Evolutionary conservation across 2,888 invertebrate genomes (phyloP), one percentile per base, ranked within the genome.

Genomic region (Drosophila anomelani): DNA sequence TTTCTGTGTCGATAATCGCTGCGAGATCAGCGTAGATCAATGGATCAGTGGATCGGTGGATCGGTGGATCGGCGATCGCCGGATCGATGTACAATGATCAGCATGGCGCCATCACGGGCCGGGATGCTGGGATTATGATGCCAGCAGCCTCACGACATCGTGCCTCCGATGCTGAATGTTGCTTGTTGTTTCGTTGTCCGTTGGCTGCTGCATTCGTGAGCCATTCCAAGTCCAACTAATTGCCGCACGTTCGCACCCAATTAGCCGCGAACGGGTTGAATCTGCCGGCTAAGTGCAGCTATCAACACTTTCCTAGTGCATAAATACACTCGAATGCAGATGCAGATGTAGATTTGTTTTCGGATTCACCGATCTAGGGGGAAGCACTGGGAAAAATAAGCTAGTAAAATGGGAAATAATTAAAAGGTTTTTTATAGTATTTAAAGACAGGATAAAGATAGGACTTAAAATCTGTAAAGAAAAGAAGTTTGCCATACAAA

Each of bases 161-260:
- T 75, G 75, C 56, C 55, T 61, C 62, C 26, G 56, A 69, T 49
- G 47, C 47, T 61, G 54, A 55, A 26, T 23, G 66, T 23, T 26
- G 46, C 46, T 15, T n/a, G 23, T n/a, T 49, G 15, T 32, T 17
- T 15, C 26, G 61, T 29, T 51, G 34, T 17, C 17, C 26, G 70
- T 9, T 70, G 55, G 53, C 38, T 51, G 58, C 20, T 63, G 61
- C 63, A 76, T 79, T 88, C 88, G 83, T 88, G 88, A 64, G 78
- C 62, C 69, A 70, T 77, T 68, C 74, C 78, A 80, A 82, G 70
- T 89, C 88, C 89, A 89, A 75, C 89, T 90, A 88, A 87, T 90
- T 90, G 90, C 80, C 63, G 78, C 87, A 86, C 82, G 87, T 87
- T 87, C 88, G 90, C 87, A 87, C 87, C 87, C 88, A 88, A 87